These are phyloP conservation scores for Plumapathes pennacea DNA, from an alignment of 92 coral and sea anemone species.

Conservation along the genomic window DNA sequence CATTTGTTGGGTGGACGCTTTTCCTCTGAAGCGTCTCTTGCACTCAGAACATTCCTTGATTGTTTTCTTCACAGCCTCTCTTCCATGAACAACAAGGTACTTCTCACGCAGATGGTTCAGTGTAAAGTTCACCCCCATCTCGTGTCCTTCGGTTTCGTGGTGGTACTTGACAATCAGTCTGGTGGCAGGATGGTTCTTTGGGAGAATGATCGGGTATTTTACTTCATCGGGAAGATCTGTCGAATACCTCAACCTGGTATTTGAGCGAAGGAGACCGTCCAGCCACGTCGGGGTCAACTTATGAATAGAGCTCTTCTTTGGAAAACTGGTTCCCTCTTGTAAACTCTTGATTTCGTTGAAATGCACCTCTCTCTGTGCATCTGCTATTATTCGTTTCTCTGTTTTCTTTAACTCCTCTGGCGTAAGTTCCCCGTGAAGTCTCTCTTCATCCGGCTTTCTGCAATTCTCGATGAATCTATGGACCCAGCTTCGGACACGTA, in stretches of 20 bases:
- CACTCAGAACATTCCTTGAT: slow-evolving; percentile 32
- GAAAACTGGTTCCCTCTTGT: slow-evolving; percentile 18
- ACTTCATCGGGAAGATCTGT: slow-evolving; percentile 10
- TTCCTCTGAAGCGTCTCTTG: slow-evolving; percentile 15
- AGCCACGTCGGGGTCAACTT: slow-evolving; percentile 30
- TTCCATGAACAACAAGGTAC: slow-evolving; percentile 32
- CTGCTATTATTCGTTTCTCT: slow-evolving; percentile 35
- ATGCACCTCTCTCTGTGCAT: slow-evolving; percentile 32
- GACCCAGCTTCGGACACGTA: slow-evolving; percentile 50
- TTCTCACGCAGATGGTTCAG: slow-evolving; percentile 47
- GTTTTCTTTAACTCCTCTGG: slow-evolving; percentile 35
- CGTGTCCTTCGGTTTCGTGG: slow-evolving; percentile 41
- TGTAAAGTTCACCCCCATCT: slow-evolving; percentile 52
- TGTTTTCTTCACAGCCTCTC: slow-evolving; percentile 35
- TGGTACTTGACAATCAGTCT: slow-evolving; percentile 20
- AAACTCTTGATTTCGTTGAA: slow-evolving; percentile 38
- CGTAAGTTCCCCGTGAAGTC: slow-evolving; percentile 30
- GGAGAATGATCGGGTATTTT: slow-evolving; percentile 40
- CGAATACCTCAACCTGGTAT: slow-evolving; percentile 31
- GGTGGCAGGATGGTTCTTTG: slow-evolving; percentile 31
- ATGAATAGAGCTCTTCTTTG: slow-evolving; percentile 36
- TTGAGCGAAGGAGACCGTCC: slow-evolving; percentile 51
- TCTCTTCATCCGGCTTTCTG: slow-evolving; percentile 14
- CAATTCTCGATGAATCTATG: slow-evolving; percentile 40
- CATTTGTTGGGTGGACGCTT: slow-evolving; percentile 32